Conservation (phyloP, 2,797 vertebrate genomes). For the Hydrocynus forskahlii region DNA sequence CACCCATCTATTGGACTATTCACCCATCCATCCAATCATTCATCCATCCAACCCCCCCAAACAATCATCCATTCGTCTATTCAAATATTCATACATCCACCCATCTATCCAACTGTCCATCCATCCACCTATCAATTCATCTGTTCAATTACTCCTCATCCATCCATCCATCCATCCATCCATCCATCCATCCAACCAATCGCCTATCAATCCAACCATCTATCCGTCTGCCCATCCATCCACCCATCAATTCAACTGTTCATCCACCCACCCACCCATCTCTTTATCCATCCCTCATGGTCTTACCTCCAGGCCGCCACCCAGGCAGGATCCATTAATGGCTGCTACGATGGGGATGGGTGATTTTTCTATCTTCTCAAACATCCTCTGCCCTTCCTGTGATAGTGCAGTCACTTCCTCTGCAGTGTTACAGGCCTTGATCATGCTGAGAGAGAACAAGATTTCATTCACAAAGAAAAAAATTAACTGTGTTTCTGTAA, state of each 20-base stretch:
- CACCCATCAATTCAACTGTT: neutral
- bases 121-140: neutral
- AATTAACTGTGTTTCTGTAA: neutral
- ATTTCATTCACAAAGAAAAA: neutral
- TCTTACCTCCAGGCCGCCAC: slow-evolving; percentile 84
- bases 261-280: neutral
- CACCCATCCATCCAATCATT: neutral
- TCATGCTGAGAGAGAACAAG: slow-evolving; percentile 75
- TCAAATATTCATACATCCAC: no score
- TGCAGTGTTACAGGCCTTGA: slow-evolving; percentile 73
- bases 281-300: neutral
- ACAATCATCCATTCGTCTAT: neutral
- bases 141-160: no score
- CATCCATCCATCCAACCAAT: neutral
- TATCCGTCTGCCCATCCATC: neutral
- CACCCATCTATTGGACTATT: neutral
- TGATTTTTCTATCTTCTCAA: slow-evolving; percentile 83
- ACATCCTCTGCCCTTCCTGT: slow-evolving; percentile 80
- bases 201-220: neutral
- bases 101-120: neutral
- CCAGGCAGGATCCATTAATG: slow-evolving; percentile 84
- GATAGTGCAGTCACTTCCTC: slow-evolving; percentile 79
- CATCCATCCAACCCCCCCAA: neutral
- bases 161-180: neutral
- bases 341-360: slow-evolving; percentile 82